Evolutionary conservation across 2,888 invertebrate species (phyloP).

Genomic region (Congeria kusceri): DNA sequence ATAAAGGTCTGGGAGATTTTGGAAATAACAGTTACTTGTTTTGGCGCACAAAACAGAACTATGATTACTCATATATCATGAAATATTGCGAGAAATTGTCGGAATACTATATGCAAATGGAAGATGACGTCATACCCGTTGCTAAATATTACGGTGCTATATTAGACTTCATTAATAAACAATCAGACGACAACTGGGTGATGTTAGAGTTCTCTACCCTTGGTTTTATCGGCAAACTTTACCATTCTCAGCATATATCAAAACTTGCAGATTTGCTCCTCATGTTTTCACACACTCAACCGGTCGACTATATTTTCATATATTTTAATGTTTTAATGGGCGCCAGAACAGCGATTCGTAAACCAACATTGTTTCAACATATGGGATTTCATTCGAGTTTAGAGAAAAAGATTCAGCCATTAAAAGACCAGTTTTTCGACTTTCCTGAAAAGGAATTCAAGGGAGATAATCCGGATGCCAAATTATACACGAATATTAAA

Average conservation of each 20-base stretch:
- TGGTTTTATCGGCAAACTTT: conserved; percentile 77
- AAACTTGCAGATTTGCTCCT: conserved; percentile 79
- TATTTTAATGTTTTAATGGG: conserved; percentile 71
- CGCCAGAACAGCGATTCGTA: conserved; percentile 57
- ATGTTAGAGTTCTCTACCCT: conserved; percentile 77
- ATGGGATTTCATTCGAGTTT: conserved; percentile 73
- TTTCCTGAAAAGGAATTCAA: conserved; percentile 68
- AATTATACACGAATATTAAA: conserved; percentile 81
- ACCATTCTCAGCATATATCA: conserved; percentile 67
- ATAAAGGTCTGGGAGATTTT: conserved; percentile 63
- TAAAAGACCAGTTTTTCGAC: conserved; percentile 72
- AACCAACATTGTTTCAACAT: conserved; percentile 77
- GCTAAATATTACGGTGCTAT: conserved; percentile 81
- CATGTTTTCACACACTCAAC: conserved; percentile 77
- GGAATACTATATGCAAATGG: conserved; percentile 84
- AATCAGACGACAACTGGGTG: conserved; percentile 66
- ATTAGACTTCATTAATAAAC: conserved; percentile 80
- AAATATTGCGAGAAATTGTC: conserved; percentile 81
- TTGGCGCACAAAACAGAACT: conserved; percentile 85
- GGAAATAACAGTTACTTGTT: conserved; percentile 80
- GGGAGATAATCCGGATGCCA: conserved; percentile 83
- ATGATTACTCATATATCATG: conserved; percentile 85
- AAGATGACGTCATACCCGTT: conserved; percentile 84
- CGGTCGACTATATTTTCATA: conserved; percentile 71
- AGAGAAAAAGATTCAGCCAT: conserved; percentile 71